A percentile compares a stretch with the other conserved stretches of the same genome.
phyloP scores from a whole-genome alignment of 2,888 invertebrate genomes.

The Philhelius pedissequus region DNA sequence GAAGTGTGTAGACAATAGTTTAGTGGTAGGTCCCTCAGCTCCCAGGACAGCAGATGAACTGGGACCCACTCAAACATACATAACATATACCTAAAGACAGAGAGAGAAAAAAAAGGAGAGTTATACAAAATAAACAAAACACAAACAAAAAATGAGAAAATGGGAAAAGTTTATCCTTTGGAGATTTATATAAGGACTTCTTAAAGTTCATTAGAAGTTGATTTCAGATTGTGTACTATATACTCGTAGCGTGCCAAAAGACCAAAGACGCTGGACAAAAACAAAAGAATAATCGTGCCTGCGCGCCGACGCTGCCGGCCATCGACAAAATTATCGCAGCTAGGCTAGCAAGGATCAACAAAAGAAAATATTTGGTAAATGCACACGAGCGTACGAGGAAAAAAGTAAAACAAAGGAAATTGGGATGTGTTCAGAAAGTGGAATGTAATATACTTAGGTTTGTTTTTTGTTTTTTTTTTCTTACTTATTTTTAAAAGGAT shows the following conservation, averaged over 20 bases:
- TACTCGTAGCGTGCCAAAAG: conserved; percentile 31
- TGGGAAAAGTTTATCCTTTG: conserved; percentile 66
- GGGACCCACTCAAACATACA: no score
- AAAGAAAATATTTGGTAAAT: conserved; percentile 19
- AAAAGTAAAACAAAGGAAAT: background rate
- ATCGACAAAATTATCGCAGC: background rate
- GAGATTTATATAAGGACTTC: conserved; percentile 66
- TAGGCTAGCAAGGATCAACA: background rate
- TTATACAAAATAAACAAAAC: background rate
- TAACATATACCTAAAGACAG: no score
- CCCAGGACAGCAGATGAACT: background rate
- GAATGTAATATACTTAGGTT: conserved; percentile 15
- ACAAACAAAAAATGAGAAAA: conserved; percentile 14
- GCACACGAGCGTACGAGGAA: conserved; percentile 26
- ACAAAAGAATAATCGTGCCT: background rate
- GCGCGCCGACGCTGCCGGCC: background rate
- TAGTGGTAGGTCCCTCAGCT: conserved; percentile 18
- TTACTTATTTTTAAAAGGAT: background rate
- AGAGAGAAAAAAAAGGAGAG: background rate
- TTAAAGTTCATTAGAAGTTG: conserved; percentile 69
- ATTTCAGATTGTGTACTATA: conserved; percentile 47
- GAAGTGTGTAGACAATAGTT: conserved; percentile 62
- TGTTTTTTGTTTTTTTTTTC: conserved; percentile 3
- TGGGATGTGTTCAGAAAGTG: conserved; percentile 28
- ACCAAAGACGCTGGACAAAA: background rate